phyloP scores from a whole-genome alignment of 1,140 invertebrate genomes.

The Drosophila orena region DNA sequence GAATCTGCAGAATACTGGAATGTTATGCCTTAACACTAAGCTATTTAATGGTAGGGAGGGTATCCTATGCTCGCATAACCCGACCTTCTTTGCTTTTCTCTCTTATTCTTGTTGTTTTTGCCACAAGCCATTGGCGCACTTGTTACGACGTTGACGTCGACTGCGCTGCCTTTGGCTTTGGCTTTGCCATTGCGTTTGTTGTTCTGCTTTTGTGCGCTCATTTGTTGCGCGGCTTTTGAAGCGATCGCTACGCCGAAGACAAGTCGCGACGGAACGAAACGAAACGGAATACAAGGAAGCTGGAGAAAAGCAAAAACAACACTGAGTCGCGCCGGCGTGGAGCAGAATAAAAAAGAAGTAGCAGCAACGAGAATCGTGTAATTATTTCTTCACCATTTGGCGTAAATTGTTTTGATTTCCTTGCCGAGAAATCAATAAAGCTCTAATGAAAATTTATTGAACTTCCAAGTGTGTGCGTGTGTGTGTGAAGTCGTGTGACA shows the following conservation, averaged over 20 bases:
- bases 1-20: too few species aligned
- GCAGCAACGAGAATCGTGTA: slow-evolving; percentile 40
- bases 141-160: slow-evolving; percentile 66
- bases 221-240: slow-evolving; percentile 73
- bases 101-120: slow-evolving; percentile 21
- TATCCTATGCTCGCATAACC: not conserved
- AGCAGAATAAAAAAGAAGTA: slow-evolving; percentile 15
- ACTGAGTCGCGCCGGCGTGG: slow-evolving; percentile 66
- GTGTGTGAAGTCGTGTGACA: slow-evolving; percentile 69
- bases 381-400: slow-evolving; percentile 63
- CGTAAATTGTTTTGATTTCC: slow-evolving; percentile 80
- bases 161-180: slow-evolving; percentile 32
- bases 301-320: slow-evolving; percentile 5
- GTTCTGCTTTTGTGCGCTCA: slow-evolving; percentile 63
- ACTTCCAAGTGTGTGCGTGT: slow-evolving; percentile 16
- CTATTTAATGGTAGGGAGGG: not conserved
- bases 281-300: slow-evolving; percentile 12
- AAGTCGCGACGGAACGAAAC: slow-evolving; percentile 18
- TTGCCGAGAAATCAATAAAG: slow-evolving; percentile 73
- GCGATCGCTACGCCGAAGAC: slow-evolving; percentile 59
- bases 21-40: not conserved
- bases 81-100: not conserved
- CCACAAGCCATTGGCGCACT: slow-evolving; percentile 55
- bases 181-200: slow-evolving; percentile 41
- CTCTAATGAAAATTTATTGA: slow-evolving; percentile 75